Evolutionary conservation across 1,140 invertebrate species (phyloP), one percentile per base, ranked within the genome.

Genomic region (Drosophila orosa): DNA sequence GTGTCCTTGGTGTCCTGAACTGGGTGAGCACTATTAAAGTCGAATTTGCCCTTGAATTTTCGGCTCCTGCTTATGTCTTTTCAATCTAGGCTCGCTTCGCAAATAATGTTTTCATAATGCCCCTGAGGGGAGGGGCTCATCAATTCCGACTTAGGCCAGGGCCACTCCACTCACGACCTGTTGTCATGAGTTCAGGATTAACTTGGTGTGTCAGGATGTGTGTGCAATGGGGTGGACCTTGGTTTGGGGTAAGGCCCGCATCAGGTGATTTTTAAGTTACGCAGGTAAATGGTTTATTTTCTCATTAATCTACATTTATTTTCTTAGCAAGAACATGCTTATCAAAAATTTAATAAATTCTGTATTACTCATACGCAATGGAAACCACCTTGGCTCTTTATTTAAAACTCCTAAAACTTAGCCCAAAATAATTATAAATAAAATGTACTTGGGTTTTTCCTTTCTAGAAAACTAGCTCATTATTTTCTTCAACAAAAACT

Each of bases 141-240:
- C 61, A 83, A 79, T 77, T 77, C 76, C 58, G 52, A 68, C 62
- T 86, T 87, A 83, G 68, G 39, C 42, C 59, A 61, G 44, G 8
- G 40, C 56, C 45, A 48, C 33, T 68, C 72, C 52, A 35, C 58
- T 55, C 61, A 45, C 39, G 75, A 76, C 33, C 61, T 76, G 73
- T 76, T 68, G 73, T 56, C 25, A 76, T 75, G 73, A 35, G 47
- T 76, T 44, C 25, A 13, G 61, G 73, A 75, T 75, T 75, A 59
- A 39, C 17, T 50, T n/a, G 33, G 33, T 35, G 35, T 68, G 27
- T 66, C 19, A 31, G 17, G 17, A n/a, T 52, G 29, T 66, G 19
- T 63, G 22, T 33, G 22, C 13, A 1, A 13, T 44, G 22, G 29
- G 65, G 22, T 68, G 65, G 45, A 52, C 65, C 60, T 29, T 0